Evolutionary conservation across 2,113 vertebrate genomes (phyloP).

Genomic region (Macrotus californicus): DNA sequence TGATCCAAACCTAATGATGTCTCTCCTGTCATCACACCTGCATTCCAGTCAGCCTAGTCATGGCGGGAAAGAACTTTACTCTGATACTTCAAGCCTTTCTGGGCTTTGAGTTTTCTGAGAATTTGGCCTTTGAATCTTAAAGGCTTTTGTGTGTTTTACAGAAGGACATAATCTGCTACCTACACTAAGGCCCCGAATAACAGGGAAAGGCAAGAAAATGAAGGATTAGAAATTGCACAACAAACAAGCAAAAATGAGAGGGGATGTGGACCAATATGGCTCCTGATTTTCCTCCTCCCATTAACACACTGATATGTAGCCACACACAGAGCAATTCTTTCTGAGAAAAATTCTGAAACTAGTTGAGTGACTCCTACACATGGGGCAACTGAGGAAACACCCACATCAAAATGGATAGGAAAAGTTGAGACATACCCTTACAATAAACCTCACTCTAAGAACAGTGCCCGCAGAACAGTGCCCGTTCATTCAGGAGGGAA

Average conservation of each 20-base stretch:
- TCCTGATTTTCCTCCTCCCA: not conserved
- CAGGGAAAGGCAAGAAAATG: no score
- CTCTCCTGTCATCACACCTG: rapidly evolving
- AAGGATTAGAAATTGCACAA: not conserved
- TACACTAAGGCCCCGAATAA: not conserved
- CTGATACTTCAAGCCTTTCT: not conserved
- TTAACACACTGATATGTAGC: not conserved
- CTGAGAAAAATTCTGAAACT: not conserved
- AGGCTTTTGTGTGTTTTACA: not conserved
- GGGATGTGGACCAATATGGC: not conserved
- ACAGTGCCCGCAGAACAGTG: not conserved
- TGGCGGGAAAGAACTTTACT: not conserved
- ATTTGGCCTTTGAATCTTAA: not conserved
- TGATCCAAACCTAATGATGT: not conserved
- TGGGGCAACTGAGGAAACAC: not conserved
- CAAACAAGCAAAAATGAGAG: not conserved
- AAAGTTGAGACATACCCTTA: not conserved
- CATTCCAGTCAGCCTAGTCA: not conserved
- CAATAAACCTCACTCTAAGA: not conserved
- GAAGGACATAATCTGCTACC: not conserved
- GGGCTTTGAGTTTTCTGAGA: not conserved
- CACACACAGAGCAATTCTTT: not conserved
- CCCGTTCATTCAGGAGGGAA: not conserved
- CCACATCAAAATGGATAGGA: not conserved
- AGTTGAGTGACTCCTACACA: not conserved